A percentile compares a stretch with the other conserved stretches of the same genome.
Conservation (phyloP, 2,888 invertebrate genomes). For the Nudaria mundana region DNA sequence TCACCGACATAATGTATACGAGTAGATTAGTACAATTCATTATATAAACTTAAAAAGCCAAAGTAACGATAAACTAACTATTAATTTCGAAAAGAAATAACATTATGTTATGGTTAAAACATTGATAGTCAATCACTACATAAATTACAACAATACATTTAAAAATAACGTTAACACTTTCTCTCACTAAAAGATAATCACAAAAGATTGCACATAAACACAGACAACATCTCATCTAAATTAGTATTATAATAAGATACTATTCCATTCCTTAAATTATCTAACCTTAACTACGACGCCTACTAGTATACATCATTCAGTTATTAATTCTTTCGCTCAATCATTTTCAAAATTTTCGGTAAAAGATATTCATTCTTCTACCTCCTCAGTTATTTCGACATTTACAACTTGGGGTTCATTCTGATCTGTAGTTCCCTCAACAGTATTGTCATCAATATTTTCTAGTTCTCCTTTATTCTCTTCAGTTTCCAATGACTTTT, state of each 20-base stretch:
- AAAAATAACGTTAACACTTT: too few species aligned
- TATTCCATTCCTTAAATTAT: conserved; percentile 5
- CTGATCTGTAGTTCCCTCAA: conserved; percentile 5
- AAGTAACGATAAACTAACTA: conserved; percentile 12
- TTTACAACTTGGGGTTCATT: conserved; percentile 2
- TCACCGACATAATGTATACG: conserved; percentile 22
- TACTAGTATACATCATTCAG: conserved; percentile 24
- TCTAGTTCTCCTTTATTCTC: neutral
- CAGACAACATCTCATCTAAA: too few species aligned
- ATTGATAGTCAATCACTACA: conserved; percentile 11
- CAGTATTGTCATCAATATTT: neutral
- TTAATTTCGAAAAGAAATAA: too few species aligned
- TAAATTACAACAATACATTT: neutral
- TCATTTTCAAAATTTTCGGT: conserved; percentile 18
- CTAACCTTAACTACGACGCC: conserved; percentile 16
- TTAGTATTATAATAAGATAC: too few species aligned
- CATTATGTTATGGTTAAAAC: too few species aligned
- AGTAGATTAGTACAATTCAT: too few species aligned
- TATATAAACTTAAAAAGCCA: conserved; percentile 15
- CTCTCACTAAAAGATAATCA: too few species aligned
- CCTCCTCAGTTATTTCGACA: neutral
- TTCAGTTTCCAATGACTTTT: neutral
- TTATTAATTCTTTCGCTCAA: conserved; percentile 28
- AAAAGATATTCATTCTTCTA: conserved; percentile 4
- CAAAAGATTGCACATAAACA: too few species aligned